Evolutionary conservation across 1,140 invertebrate species (phyloP).

Genomic region (Daktulosphaira vitifoliae): DNA sequence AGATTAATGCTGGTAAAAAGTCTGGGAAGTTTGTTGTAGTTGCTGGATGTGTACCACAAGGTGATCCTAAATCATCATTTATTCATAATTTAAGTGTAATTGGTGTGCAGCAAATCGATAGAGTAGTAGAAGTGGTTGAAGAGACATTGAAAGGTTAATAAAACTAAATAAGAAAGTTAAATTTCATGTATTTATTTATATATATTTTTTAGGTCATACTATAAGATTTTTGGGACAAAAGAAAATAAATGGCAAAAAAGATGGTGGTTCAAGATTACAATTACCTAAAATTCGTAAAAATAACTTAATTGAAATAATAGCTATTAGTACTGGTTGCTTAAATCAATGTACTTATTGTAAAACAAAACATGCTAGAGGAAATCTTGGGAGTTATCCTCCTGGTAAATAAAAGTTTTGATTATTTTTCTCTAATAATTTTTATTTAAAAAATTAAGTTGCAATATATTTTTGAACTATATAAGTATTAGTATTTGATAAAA

Average conservation of each 20-base stretch:
- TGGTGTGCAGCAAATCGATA: constrained; percentile 95
- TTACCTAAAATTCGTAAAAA: constrained; percentile 93
- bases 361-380: constrained; percentile 93
- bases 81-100: constrained; percentile 80
- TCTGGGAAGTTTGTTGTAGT: constrained; percentile 80
- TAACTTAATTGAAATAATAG: constrained; percentile 93
- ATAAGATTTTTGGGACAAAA: constrained; percentile 76
- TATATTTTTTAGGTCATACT: constrained; percentile 53
- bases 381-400: constrained; percentile 86
- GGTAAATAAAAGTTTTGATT: constrained; percentile 37
- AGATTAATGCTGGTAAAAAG: constrained; percentile 68
- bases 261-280: constrained; percentile 73
- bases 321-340: constrained; percentile 94
- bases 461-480: not conserved
- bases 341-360: constrained; percentile 99
- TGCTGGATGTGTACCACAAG: constrained; percentile 94
- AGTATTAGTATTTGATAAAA: not conserved
- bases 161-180: not conserved
- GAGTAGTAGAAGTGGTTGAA: constrained; percentile 97
- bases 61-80: constrained; percentile 63
- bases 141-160: constrained; percentile 84
- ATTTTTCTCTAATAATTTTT: not conserved
- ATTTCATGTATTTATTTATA: not conserved
- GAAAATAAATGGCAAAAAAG: constrained; percentile 66
- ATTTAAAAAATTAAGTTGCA: not conserved